A percentile compares a stretch with the other conserved stretches of the same genome.
These are phyloP conservation scores for Coenobita brevimanus DNA, from an alignment of 1,140 invertebrate species.

Conservation along the genomic window DNA sequence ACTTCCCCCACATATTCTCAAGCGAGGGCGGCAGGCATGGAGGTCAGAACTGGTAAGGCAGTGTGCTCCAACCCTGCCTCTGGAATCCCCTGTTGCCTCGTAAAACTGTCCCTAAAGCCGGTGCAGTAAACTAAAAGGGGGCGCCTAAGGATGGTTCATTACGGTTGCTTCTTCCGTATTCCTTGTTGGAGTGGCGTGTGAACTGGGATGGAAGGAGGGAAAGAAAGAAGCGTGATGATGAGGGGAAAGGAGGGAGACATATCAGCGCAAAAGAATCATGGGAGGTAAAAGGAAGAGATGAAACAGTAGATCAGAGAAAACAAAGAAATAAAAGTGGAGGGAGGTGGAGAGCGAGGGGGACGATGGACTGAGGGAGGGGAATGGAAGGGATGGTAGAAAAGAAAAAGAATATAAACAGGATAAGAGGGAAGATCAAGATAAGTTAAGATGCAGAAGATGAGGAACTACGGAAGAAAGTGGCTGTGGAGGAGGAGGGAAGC, in stretches of 20 bases:
- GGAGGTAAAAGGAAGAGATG: background rate
- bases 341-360: no score
- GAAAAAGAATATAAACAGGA: background rate
- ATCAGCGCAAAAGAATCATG: background rate
- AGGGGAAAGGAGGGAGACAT: no score
- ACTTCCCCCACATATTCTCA: no score
- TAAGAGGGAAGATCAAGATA: background rate
- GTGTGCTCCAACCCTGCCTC: no score
- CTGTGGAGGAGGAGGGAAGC: background rate
- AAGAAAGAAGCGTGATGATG: background rate
- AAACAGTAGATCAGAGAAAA: background rate
- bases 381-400: background rate
- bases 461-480: background rate
- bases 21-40: no score
- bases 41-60: no score
- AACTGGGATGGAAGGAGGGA: background rate
- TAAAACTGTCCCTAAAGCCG: no score
- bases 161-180: no score
- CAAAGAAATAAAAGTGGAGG: background rate
- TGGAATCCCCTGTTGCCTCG: no score
- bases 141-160: no score
- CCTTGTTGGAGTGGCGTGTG: background rate
- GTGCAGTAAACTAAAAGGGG: no score
- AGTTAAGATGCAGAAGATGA: background rate
- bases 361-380: background rate